Evolutionary conservation across 2,888 invertebrate species (phyloP).

Genomic region (Bellardia bayeri): DNA sequence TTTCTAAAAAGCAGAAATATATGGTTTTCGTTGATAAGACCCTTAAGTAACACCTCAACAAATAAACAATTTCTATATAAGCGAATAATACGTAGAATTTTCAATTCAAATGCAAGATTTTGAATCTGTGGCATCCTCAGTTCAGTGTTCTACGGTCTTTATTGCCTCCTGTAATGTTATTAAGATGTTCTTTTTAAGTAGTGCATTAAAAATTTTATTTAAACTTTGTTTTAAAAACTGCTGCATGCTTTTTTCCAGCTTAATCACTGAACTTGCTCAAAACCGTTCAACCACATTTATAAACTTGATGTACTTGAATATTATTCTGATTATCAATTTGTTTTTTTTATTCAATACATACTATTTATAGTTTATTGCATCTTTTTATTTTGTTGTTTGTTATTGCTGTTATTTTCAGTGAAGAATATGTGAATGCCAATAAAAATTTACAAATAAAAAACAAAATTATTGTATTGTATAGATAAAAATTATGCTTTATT

Average conservation of each 20-base stretch:
- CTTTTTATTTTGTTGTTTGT: conserved; percentile 22
- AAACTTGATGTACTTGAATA: conserved; percentile 71
- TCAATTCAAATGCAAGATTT: too few relatives aligned
- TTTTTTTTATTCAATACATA: conserved; percentile 27
- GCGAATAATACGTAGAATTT: not conserved
- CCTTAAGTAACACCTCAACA: too few relatives aligned
- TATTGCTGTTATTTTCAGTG: conserved; percentile 24
- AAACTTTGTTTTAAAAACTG: not conserved
- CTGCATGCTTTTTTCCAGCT: not conserved
- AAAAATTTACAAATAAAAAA: conserved; percentile 26
- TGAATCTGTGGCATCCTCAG: too few relatives aligned
- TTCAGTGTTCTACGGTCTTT: too few relatives aligned
- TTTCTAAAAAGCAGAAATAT: too few relatives aligned
- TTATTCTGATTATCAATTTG: conserved; percentile 66
- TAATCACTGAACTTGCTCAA: conserved; percentile 70
- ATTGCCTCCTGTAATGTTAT: too few relatives aligned
- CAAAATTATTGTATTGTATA: conserved; percentile 21
- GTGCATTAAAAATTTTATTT: not conserved
- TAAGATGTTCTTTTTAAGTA: not conserved
- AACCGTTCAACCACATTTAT: conserved; percentile 70
- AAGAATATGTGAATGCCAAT: conserved; percentile 31
- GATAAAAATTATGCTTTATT: conserved; percentile 70
- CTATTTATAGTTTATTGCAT: conserved; percentile 57
- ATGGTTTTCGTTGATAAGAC: too few relatives aligned
- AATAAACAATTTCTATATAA: not conserved